Percentiles rank a stretch among this genome's conserved stretches.
These are phyloP conservation scores for Prunella himalayana DNA, from an alignment of 2,113 vertebrate genomes.

Conservation along the genomic window DNA sequence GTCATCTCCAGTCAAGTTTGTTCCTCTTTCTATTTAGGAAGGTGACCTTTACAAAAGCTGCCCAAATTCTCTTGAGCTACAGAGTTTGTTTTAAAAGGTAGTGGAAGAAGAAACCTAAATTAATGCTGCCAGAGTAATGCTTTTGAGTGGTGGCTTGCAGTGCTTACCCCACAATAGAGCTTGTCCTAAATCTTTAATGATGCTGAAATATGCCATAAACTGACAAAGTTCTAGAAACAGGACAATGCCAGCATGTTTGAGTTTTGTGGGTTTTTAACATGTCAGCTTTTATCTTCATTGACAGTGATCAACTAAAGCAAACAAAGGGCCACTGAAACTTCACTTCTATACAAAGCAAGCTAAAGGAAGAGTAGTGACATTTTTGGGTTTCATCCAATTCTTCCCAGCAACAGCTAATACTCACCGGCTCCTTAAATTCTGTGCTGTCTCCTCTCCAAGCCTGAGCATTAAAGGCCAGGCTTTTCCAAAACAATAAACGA, in stretches of 20 bases:
- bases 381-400: slow-evolving; percentile 48
- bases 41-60: slow-evolving; percentile 40
- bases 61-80: not conserved
- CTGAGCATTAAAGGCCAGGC: not conserved
- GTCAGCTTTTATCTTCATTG: slow-evolving; percentile 38
- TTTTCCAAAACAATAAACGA: slow-evolving; percentile 10
- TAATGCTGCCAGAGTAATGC: not conserved
- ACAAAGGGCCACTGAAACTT: slow-evolving; percentile 40
- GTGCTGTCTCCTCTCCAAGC: not conserved
- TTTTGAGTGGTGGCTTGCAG: not conserved
- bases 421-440: not conserved
- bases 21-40: slow-evolving; percentile 12
- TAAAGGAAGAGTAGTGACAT: slow-evolving; percentile 41
- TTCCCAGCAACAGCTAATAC: slow-evolving; percentile 45
- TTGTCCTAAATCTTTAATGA: slow-evolving; percentile 43
- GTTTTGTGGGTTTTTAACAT: not conserved
- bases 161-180: not conserved
- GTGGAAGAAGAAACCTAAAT: not conserved
- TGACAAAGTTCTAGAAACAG: slow-evolving; percentile 18
- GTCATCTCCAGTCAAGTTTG: not conserved
- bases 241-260: not conserved
- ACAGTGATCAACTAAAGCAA: slow-evolving; percentile 49
- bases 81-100: not conserved
- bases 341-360: slow-evolving; percentile 22
- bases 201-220: slow-evolving; percentile 29